Base-by-base conservation (phyloP, 2,113 vertebrate genomes). In the Halcyon senegalensis region DNA sequence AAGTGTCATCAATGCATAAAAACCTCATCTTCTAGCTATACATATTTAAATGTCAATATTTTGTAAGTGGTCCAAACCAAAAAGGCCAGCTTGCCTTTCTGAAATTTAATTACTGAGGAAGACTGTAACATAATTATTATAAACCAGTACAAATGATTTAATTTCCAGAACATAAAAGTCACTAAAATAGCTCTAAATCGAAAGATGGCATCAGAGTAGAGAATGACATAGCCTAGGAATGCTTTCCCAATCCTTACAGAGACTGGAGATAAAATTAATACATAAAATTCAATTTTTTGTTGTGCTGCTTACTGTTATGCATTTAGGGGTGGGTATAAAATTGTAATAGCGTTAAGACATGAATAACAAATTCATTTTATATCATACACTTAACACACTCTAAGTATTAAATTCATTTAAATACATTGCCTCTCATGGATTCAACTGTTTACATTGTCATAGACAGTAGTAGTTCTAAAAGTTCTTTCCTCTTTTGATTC, bases 361-460 rank as follows among this genome's bases (percentile, higher is more conserved):
- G n/a, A 94, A 76, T 64, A 84, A 59, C 55, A 94, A 89, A 86
- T 84, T 83, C 16, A 62, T 93, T 87, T 94, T 72, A 62, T 66
- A 69, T 69, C 66, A 90, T 69, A 88, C n/a, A 76, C 64, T 33
- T 74, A 96, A 70, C 11, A 64, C 77, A 51, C 63, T 94, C 62
- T 77, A 74, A 90, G 53, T 91, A 97, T 88, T 82, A 95, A 96
- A 89, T 79, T 93, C 37, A 81, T 84, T 89, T 67, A 91, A 96
- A 95, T 37, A 16, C 87, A 75, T 62, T 39, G 53, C 82, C 60
- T 84, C 68, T 50, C 5, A 6, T 30, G n/a, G 33, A 67, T 94
- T 88, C 64, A 73, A 3, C 35, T 63, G 24, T 84, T 93, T 86
- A 81, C 16, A 37, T 2, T 56, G 30, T 51, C 27, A 63, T 25